Percentiles rank a stretch among this genome's conserved stretches.
Conservation (phyloP, 2,113 vertebrate genomes). For the Cavia aperea region DNA sequence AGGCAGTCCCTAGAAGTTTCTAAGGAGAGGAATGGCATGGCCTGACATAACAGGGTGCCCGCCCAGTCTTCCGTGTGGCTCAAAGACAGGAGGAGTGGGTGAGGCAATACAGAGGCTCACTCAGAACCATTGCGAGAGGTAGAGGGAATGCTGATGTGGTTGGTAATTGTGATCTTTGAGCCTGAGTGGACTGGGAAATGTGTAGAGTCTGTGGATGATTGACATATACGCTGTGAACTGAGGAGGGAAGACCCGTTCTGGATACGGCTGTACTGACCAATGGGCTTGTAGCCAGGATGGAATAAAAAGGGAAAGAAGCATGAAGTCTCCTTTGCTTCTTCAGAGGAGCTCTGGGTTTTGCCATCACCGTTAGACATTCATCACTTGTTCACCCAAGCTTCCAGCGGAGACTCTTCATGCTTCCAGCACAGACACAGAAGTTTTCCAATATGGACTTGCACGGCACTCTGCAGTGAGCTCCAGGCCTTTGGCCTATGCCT, state of each 20-base stretch:
- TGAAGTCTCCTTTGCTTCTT: neutral
- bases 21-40: neutral
- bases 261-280: neutral
- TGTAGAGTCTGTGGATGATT: neutral
- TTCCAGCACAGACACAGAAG: neutral
- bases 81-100: neutral
- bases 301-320: neutral
- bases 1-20: neutral
- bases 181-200: neutral
- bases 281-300: neutral
- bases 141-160: no score
- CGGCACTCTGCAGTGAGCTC: neutral
- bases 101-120: neutral
- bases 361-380: neutral
- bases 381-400: neutral
- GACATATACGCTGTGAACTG: neutral
- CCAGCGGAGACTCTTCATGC: neutral
- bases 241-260: neutral
- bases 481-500: neutral
- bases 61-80: neutral
- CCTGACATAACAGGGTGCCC: neutral
- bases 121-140: accelerated
- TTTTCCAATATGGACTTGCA: neutral
- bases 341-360: neutral
- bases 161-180: neutral